Evolutionary conservation across 2,113 vertebrate species (phyloP), one percentile per base, ranked within the genome.

Genomic region (Coracopsis vasa): DNA sequence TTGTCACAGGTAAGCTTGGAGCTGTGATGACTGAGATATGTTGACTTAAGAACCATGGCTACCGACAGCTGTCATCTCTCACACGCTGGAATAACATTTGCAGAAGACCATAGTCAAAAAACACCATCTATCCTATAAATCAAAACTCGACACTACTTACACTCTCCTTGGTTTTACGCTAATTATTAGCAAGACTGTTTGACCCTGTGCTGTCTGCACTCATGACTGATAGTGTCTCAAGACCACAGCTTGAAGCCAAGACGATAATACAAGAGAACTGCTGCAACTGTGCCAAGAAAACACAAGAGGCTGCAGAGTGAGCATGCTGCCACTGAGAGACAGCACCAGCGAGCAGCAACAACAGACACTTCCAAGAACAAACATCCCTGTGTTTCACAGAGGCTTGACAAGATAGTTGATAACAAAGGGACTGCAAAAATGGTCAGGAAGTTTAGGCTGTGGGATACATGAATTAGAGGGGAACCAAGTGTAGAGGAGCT

Each of bases 231-330:
- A 7, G 3, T 7, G 39, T 92, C 92, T 96, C 72, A 80, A 88
- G 92, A 94, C 72, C 21, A 86, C 37, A 16, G 69, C 75, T 42
- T 31, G 37, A 91, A 84, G 91, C 86, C 94, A 97, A 92, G 86
- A 70, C 25, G 82, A 90, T 79, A 88, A 86, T 12, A 86, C 74
- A 75, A 88, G 92, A 83, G 0, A 11, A 92, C 25, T 1, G 13
- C 83, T 92, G 72, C 75, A 92, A 56, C 60, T 3, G 50, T 84
- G 91, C 86, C 95, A 94, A 78, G 90, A 95, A 91, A 94, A 50
- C 24, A n/a, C 45, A 8, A 5, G 83, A 64, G 72, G 83, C 86
- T 71, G 67, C 64, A 73, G 75, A 53, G 53, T 4, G 19, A 90
- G 71, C 2, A 12, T 7, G 7, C 64, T 65, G 69, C 72, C 83